phyloP scores from a whole-genome alignment of 2,797 vertebrate genomes.

The Crypturellus tataupa region DNA sequence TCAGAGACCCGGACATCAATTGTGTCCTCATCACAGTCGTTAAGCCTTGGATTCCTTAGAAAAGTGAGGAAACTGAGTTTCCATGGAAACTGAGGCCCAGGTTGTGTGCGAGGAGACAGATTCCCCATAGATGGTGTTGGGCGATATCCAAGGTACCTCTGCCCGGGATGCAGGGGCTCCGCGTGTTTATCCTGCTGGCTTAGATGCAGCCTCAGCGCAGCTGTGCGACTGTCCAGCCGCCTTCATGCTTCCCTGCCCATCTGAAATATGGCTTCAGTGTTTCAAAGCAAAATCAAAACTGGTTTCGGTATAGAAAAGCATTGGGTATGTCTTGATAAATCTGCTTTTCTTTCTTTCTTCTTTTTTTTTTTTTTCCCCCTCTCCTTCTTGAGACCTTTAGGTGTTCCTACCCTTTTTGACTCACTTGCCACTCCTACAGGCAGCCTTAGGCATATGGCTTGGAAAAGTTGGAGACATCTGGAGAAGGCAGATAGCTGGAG shows the following conservation, averaged over 20 bases:
- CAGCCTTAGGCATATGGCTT: background rate
- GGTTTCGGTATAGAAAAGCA: background rate
- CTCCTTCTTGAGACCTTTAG: background rate
- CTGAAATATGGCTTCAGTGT: constrained; percentile 14
- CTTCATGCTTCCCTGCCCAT: background rate
- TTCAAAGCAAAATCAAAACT: constrained; percentile 20
- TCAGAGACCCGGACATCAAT: background rate
- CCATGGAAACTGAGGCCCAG: constrained; percentile 74
- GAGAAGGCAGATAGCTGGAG: constrained; percentile 37
- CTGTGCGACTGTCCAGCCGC: constrained; percentile 43
- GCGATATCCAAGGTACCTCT: constrained; percentile 46
- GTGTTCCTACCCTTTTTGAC: background rate
- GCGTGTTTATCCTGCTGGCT: constrained; percentile 49
- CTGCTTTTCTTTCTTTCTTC: background rate
- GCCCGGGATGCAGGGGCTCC: constrained; percentile 14
- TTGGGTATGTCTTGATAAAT: background rate
- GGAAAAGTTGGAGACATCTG: constrained; percentile 4
- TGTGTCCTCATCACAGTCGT: background rate
- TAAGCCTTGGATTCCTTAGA: background rate
- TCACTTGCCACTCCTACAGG: background rate
- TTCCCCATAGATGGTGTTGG: constrained; percentile 14
- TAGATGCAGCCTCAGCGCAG: constrained; percentile 57
- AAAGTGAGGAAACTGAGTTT: constrained; percentile 28
- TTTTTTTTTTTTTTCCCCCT: background rate
- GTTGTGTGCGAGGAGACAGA: constrained; percentile 29